Evolutionary conservation across 2,797 vertebrate genomes (phyloP).

Genomic region (Heterohyrax brucei): DNA sequence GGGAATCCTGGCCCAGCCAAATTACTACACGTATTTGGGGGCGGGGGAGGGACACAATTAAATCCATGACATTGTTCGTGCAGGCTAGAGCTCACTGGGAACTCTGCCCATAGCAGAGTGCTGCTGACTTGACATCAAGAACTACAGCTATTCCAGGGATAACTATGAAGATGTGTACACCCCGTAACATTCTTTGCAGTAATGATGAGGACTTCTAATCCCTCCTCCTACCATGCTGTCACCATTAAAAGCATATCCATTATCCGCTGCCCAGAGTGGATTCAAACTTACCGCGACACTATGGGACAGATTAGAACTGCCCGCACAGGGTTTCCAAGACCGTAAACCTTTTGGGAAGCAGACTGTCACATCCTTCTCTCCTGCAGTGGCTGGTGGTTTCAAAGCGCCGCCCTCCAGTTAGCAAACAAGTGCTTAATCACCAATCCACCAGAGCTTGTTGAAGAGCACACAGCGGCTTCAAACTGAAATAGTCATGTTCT

Average conservation of each 20-base stretch:
- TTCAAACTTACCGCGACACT: too few relatives aligned
- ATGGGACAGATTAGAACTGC: too few relatives aligned
- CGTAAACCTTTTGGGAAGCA: too few relatives aligned
- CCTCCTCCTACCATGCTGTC: neutral
- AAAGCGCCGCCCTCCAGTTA: too few relatives aligned
- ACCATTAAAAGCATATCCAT: neutral
- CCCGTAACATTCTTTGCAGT: neutral
- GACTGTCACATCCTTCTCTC: too few relatives aligned
- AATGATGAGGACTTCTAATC: neutral
- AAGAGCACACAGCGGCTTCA: neutral
- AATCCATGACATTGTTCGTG: neutral
- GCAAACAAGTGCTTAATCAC: too few relatives aligned
- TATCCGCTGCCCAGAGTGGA: too few relatives aligned
- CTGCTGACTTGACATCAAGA: constrained; percentile 41
- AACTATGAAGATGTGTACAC: neutral
- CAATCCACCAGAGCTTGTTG: neutral
- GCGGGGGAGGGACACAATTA: too few relatives aligned
- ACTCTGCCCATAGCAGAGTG: constrained; percentile 2
- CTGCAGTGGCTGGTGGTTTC: too few relatives aligned
- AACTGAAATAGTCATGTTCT: constrained; percentile 7
- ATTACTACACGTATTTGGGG: too few relatives aligned
- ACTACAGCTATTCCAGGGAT: neutral
- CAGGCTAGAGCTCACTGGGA: neutral
- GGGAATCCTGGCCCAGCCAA: too few relatives aligned
- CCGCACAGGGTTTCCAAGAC: too few relatives aligned